Percentiles rank a stretch among this genome's conserved stretches.
Evolutionary conservation across 2,888 invertebrate genomes (phyloP).

Genomic region (Arrhopalites spinosus): DNA sequence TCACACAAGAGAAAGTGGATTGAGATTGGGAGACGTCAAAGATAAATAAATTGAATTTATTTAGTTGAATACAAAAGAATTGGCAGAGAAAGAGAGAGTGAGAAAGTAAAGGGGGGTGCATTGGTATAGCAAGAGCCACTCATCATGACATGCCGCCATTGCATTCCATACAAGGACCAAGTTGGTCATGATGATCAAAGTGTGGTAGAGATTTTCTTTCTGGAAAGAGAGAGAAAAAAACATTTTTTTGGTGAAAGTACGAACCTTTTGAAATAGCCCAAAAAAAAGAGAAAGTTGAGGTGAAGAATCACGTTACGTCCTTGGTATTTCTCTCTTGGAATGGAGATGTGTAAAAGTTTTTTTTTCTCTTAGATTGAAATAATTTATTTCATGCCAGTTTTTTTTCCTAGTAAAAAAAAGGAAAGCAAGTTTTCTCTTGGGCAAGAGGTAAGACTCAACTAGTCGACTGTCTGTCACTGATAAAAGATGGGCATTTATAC

Average conservation of each 20-base stretch:
- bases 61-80: not conserved
- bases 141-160: too few relatives aligned
- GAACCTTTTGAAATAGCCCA: too few relatives aligned
- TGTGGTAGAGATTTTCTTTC: too few relatives aligned
- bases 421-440: not conserved
- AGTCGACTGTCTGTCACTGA: slow-evolving; percentile 10
- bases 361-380: slow-evolving; percentile 18
- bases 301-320: not conserved
- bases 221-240: too few relatives aligned
- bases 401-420: too few relatives aligned
- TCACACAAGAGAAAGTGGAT: too few relatives aligned
- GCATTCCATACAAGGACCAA: too few relatives aligned
- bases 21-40: not conserved
- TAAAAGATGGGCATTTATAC: slow-evolving; percentile 8
- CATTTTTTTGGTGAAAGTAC: too few relatives aligned
- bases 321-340: not conserved
- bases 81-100: not conserved
- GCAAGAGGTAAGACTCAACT: not conserved
- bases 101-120: not conserved
- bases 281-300: too few relatives aligned
- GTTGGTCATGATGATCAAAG: too few relatives aligned
- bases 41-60: slow-evolving; percentile 13
- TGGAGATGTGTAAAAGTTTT: not conserved
- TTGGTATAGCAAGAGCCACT: too few relatives aligned
- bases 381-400: slow-evolving; percentile 17